phyloP scores from a whole-genome alignment of 2,113 vertebrate genomes.

The Etheostoma cragini region DNA sequence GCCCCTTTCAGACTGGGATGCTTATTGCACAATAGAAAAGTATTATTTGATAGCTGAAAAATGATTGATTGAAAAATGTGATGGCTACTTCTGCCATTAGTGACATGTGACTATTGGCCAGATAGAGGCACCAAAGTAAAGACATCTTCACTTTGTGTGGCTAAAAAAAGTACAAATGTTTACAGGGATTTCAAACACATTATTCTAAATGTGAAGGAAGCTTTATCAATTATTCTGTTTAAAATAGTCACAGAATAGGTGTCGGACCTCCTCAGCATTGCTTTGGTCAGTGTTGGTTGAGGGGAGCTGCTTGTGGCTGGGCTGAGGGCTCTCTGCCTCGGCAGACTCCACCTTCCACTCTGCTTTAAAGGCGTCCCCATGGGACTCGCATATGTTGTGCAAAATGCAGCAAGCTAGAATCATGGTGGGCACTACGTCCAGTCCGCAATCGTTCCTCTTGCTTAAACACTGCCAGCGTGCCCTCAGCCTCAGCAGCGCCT shows the following conservation, averaged over 20 bases:
- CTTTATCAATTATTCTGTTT: constrained; percentile 65
- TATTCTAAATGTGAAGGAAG: neutral
- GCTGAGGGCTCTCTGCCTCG: constrained; percentile 77
- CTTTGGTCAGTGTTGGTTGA: constrained; percentile 73
- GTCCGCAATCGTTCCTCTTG: constrained; percentile 81
- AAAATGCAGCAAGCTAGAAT: constrained; percentile 82
- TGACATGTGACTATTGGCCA: neutral
- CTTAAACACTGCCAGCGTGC: constrained; percentile 83
- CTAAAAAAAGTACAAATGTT: constrained; percentile 2
- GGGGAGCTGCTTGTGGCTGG: constrained; percentile 62
- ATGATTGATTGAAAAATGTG: too few species aligned
- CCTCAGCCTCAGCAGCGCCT: constrained; percentile 78
- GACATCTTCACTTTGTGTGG: neutral
- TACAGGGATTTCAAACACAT: neutral
- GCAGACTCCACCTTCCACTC: constrained; percentile 79
- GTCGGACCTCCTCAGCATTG: constrained; percentile 80
- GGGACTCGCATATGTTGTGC: constrained; percentile 84
- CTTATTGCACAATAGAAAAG: neutral
- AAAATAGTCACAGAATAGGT: constrained; percentile 87
- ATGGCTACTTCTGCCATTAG: too few species aligned
- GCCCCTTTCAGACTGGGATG: neutral
- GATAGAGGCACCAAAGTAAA: neutral
- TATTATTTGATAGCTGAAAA: neutral
- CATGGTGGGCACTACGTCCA: constrained; percentile 82
- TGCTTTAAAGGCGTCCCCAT: constrained; percentile 73